Evolutionary conservation across 2,888 invertebrate genomes (phyloP), one percentile per base, ranked within the genome.

Genomic region (Epirrhoe tristata): DNA sequence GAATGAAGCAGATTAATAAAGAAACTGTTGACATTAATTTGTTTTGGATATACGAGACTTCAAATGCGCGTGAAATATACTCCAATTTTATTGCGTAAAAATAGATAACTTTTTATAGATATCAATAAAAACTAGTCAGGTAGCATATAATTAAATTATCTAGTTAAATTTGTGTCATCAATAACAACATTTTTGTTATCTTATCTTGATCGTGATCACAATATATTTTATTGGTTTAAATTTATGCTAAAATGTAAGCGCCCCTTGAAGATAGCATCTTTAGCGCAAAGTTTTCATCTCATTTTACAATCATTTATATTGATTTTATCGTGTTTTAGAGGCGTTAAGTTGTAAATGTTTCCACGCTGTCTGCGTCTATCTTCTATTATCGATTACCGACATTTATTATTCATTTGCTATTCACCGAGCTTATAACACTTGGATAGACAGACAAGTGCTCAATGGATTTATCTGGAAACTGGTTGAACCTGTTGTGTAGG

Each of bases 401-500:
- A 79, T 80, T 81, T 79, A 69, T 77, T 74, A 75, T 73, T 72
- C 72, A 77, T 69, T 73, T 60, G 75, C 74, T 24, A 24, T 78
- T 79, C 72, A 74, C 67, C 66, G 65, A 72, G 71, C 73, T 81
- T 73, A 81, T 84, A 80, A 70, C 80, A 82, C 75, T 64, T 81
- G 74, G 81, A 81, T 80, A 72, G 14, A 14, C 32, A 56, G 39
- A 74, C 70, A 70, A 72, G 70, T 68, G 58, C 52, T 72, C 67
- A 74, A 76, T 77, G 65, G 69, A 72, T 63, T 57, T 55, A 36
- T 43, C 46, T 67, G 57, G 34, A 66, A 73, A 64, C 72, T 64
- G 70, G 70, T 75, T 54, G 63, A 74, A 70, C 75, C 71, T 72
- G 74, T 76, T 64, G 82, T 79, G 88, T 85, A 83, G 86, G 87